Evolutionary conservation across 2,888 invertebrate genomes (phyloP), one percentile per base, ranked within the genome.

Genomic region (Lycaena phlaeas): DNA sequence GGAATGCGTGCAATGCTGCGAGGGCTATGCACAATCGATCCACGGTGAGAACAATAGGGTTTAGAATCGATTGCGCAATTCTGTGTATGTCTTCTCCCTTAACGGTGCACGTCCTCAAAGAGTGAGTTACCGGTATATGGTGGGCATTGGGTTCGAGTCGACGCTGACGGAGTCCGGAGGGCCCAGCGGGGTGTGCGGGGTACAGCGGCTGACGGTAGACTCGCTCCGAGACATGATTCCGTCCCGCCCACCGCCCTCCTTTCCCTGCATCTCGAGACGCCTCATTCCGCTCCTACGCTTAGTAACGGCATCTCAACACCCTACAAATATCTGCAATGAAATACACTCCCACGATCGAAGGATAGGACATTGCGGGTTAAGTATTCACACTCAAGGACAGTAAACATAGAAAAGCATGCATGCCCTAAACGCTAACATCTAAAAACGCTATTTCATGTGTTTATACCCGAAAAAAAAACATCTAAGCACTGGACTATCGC

Each of bases 111-210:
- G 45, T 51, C 55, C 54, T 55, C 54, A 54, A 51, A 45, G 53
- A 53, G 61, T 64, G 64, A 67, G 76, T 84, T 91, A 94, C 94
- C 94, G 92, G 89, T 94, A 94, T 81, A 94, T 94, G 58, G 94
- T 93, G 57, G 91, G 91, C 79, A 93, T 90, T 73, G 92, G 90
- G 85, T 90, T 92, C 76, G 92, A 92, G 86, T 93, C 92, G 74
- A 93, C 92, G 87, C 92, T 92, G 74, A 89, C 91, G 88, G 92
- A 93, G 87, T 93, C 92, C 66, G 84, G 77, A 43, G 70, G 72
- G 42, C 79, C 79, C 50, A 82, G 67, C 46, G 85, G 84, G 10
- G 84, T 81, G 68, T 73, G 85, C 53, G 77, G 82, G 50, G 78
- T 81, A 68, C 75, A 78, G 57, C 71, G 73, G 68, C 82, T 88